phyloP scores from a whole-genome alignment of 1,140 invertebrate genomes.

The Mercenaria mercenaria region DNA sequence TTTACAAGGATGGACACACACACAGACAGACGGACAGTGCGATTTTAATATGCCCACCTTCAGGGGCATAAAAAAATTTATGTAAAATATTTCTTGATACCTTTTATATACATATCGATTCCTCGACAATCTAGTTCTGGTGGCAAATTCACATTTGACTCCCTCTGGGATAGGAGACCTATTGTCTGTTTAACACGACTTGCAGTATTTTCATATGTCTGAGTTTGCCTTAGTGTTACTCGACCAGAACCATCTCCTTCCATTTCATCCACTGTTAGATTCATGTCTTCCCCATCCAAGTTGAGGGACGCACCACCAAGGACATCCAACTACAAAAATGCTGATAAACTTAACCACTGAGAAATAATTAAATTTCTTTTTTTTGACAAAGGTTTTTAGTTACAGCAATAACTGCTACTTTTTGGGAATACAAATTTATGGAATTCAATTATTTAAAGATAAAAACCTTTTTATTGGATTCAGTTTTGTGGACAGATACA shows the following conservation, averaged over 20 bases:
- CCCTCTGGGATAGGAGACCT: constrained; percentile 70
- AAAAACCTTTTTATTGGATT: too few relatives aligned
- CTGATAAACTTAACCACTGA: background rate
- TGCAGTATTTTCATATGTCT: constrained; percentile 66
- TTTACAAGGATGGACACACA: too few relatives aligned
- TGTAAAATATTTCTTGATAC: too few relatives aligned
- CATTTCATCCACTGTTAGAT: constrained; percentile 62
- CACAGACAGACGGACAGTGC: too few relatives aligned
- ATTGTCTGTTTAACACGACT: constrained; percentile 68
- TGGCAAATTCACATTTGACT: constrained; percentile 71
- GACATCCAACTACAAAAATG: constrained; percentile 75
- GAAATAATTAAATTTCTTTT: background rate
- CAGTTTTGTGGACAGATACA: too few relatives aligned
- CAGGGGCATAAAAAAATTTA: too few relatives aligned
- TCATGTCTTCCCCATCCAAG: constrained; percentile 62
- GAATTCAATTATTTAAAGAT: too few relatives aligned
- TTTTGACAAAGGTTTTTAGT: background rate
- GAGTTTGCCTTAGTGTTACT: constrained; percentile 65
- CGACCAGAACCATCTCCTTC: constrained; percentile 76
- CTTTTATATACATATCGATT: constrained; percentile 77
- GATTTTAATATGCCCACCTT: too few relatives aligned
- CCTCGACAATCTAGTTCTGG: constrained; percentile 74
- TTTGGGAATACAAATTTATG: background rate
- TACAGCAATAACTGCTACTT: background rate
- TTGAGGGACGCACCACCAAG: constrained; percentile 72